Evolutionary conservation across 2,888 invertebrate species (phyloP).

Genomic region (Odontothrips loti): DNA sequence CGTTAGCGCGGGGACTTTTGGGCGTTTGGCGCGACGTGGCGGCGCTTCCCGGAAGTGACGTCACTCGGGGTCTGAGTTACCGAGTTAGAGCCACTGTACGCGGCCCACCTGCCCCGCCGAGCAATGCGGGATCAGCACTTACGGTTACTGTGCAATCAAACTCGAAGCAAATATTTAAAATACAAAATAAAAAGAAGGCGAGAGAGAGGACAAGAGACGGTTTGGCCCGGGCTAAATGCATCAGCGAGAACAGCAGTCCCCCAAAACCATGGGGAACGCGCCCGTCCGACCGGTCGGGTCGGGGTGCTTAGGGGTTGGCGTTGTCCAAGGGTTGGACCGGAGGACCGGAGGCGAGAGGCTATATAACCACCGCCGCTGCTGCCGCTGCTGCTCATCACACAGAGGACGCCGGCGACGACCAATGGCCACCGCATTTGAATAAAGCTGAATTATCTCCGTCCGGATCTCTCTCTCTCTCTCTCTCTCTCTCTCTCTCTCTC

Average conservation of each 20-base stretch:
- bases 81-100: too few species aligned
- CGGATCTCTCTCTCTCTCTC: background rate
- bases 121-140: too few species aligned
- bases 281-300: background rate
- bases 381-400: background rate
- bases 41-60: conserved; percentile 4
- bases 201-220: background rate
- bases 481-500: background rate
- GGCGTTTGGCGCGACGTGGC: background rate
- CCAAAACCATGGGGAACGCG: too few species aligned
- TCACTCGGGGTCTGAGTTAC: too few species aligned
- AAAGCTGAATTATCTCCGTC: conserved; percentile 10
- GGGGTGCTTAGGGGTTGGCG: background rate
- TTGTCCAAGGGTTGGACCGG: too few species aligned
- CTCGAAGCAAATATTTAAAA: background rate
- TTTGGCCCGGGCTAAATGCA: background rate
- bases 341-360: background rate
- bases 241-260: background rate
- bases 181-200: background rate
- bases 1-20: background rate
- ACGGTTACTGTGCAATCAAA: background rate
- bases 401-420: background rate
- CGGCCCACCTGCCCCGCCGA: background rate
- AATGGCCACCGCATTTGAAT: conserved; percentile 16
- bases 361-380: background rate